phyloP scores from a whole-genome alignment of 2,113 vertebrate species.

The Rhineura floridana region DNA sequence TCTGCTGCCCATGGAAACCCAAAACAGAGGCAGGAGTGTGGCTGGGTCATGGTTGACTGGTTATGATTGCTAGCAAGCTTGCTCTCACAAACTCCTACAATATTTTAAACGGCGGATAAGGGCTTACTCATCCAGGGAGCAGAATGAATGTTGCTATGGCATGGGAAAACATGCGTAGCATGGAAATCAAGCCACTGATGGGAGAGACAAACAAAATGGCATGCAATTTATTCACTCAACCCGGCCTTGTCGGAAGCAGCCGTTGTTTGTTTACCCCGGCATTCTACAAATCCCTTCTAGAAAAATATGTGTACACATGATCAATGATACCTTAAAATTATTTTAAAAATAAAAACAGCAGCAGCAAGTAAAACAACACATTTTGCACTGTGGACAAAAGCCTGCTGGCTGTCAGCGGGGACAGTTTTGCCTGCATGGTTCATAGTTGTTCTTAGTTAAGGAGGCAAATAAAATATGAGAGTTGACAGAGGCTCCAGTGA shows the following conservation, averaged over 20 bases:
- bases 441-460: slow-evolving; percentile 33
- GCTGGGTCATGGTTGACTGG: background rate
- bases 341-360: background rate
- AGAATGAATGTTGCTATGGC: background rate
- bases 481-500: background rate
- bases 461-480: slow-evolving; percentile 19
- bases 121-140: slow-evolving; percentile 22
- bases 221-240: slow-evolving; percentile 36
- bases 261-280: slow-evolving; percentile 2
- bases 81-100: background rate
- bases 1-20: too few relatives aligned
- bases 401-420: slow-evolving; percentile 14
- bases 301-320: background rate
- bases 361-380: slow-evolving; percentile 35
- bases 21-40: too few relatives aligned
- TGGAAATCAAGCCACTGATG: slow-evolving; percentile 23
- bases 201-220: slow-evolving; percentile 12
- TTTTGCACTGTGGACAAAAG: slow-evolving; percentile 24
- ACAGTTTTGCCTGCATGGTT: slow-evolving; percentile 13
- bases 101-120: slow-evolving; percentile 12
- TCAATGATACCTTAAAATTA: slow-evolving; percentile 21
- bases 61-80: background rate
- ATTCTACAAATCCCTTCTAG: slow-evolving; percentile 37
- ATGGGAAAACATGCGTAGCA: slow-evolving; percentile 1
- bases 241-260: background rate